Evolutionary conservation across 2,888 invertebrate species (phyloP).

Genomic region (Eulithis prunata): DNA sequence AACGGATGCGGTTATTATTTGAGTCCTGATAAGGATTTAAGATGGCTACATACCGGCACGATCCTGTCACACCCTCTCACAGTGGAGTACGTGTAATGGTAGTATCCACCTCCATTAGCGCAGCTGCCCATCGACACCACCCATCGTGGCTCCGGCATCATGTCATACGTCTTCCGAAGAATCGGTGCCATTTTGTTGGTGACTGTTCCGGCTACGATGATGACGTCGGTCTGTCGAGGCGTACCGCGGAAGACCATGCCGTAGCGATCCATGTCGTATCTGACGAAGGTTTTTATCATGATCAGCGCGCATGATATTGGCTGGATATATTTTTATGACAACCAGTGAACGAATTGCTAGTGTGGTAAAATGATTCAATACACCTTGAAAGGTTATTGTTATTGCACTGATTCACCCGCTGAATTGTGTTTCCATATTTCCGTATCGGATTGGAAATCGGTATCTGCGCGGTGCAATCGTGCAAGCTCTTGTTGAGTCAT

Average conservation of each 20-base stretch:
- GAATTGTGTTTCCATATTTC: background rate
- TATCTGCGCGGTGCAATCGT: background rate
- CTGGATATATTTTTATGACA: background rate
- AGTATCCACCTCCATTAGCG: slow-evolving; percentile 99
- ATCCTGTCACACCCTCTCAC: slow-evolving; percentile 85
- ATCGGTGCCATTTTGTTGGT: slow-evolving; percentile 99
- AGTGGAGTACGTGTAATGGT: slow-evolving; percentile 99
- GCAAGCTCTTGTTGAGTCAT: background rate
- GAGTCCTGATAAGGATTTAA: background rate
- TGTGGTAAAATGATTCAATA: background rate
- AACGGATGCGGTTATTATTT: background rate
- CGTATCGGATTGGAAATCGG: background rate
- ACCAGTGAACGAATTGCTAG: background rate
- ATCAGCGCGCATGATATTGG: background rate
- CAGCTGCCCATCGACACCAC: slow-evolving; percentile 99
- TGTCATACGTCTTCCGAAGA: slow-evolving; percentile 96
- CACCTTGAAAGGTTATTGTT: background rate
- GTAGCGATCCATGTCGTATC: slow-evolving; percentile 98
- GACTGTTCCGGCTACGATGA: slow-evolving; percentile 98
- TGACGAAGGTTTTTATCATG: slow-evolving; percentile 39
- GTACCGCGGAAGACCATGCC: slow-evolving; percentile 99
- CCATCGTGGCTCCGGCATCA: slow-evolving; percentile 98
- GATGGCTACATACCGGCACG: slow-evolving; percentile 62
- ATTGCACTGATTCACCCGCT: background rate
- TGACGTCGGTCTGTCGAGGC: slow-evolving; percentile 98